Evolutionary conservation across 2,113 vertebrate species (phyloP).

Genomic region (Marcusenius ussheri): DNA sequence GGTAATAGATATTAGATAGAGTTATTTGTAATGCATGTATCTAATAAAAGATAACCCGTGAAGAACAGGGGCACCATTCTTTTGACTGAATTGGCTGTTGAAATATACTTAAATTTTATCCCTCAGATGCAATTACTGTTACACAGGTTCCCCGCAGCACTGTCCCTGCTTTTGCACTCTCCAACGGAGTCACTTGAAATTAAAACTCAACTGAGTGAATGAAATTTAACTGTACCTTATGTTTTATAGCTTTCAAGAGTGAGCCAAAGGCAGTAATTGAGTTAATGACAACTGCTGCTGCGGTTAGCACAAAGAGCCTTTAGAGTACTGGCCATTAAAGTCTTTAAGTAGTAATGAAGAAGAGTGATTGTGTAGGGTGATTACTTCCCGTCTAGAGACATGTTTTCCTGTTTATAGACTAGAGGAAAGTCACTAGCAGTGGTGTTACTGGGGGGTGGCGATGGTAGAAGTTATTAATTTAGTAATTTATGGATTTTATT

Average conservation of each 20-base stretch:
- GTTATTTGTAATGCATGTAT: conserved; percentile 5
- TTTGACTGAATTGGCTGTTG: not conserved
- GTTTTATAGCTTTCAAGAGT: not conserved
- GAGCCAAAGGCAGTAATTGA: not conserved
- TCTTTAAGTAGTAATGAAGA: not conserved
- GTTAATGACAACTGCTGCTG: not conserved
- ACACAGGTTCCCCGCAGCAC: not conserved
- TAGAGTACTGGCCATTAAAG: not conserved
- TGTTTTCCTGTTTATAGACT: not conserved
- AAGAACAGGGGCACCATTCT: not conserved
- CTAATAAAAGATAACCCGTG: not conserved
- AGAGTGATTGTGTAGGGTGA: not conserved
- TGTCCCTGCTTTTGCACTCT: not conserved
- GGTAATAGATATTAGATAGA: not conserved
- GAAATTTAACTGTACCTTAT: not conserved
- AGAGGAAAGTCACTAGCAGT: not conserved
- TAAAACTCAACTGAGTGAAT: not conserved
- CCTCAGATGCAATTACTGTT: not conserved
- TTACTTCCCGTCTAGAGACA: not conserved
- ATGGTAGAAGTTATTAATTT: not conserved
- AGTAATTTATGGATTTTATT: not conserved
- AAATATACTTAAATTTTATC: not conserved
- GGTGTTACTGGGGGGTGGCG: not conserved
- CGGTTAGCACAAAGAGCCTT: not conserved
- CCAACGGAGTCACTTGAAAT: not conserved